Conservation (phyloP, 2,113 vertebrate genomes). For the Pachycephala philippinensis region DNA sequence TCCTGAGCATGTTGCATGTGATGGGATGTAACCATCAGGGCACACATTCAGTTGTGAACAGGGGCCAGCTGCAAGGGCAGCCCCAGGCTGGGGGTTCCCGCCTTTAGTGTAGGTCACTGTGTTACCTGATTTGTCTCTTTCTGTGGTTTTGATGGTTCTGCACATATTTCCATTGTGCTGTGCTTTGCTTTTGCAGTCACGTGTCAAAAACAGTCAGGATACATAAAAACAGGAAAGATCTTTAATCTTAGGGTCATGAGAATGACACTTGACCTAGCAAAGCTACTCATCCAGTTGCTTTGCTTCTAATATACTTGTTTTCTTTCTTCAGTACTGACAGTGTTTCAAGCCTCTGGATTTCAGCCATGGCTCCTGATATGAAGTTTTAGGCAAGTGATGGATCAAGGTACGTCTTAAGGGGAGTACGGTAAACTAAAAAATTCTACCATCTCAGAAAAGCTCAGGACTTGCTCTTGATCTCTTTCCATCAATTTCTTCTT, state of each 20-base stretch:
- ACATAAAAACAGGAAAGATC: conserved; percentile 57
- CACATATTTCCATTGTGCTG: not conserved
- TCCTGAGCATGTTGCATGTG: accelerated
- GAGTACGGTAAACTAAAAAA: not conserved
- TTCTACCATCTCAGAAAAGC: not conserved
- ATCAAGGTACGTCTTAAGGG: not conserved
- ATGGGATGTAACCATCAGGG: not conserved
- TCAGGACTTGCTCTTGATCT: not conserved
- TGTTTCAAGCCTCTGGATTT: not conserved
- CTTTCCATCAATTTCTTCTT: not conserved
- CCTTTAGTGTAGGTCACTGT: not conserved
- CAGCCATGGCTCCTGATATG: not conserved
- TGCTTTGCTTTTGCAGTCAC: not conserved
- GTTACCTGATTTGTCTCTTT: not conserved
- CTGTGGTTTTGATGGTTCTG: not conserved
- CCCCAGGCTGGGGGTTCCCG: not conserved
- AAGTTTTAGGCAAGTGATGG: not conserved
- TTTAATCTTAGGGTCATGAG: conserved; percentile 55
- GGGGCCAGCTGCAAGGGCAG: not conserved
- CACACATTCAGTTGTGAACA: not conserved
- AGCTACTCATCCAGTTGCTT: not conserved
- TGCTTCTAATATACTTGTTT: not conserved
- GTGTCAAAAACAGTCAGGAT: not conserved
- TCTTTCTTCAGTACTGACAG: not conserved
- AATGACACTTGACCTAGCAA: conserved; percentile 48